Conservation (phyloP, 2,888 invertebrate genomes). For the Hyposoter dolosus region DNA sequence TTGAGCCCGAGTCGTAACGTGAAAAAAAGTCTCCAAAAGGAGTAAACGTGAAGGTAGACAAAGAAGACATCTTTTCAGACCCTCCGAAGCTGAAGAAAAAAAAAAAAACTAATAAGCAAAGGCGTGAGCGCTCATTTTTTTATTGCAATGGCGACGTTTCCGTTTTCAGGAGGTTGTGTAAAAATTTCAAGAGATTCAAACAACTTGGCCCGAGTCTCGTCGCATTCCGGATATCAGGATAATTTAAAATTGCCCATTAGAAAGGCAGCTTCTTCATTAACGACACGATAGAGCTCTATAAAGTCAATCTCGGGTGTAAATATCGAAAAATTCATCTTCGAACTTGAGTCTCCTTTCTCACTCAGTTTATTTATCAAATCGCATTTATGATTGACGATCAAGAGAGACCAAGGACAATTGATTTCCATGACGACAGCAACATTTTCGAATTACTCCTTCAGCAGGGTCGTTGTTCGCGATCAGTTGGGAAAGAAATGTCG, state of each 20-base stretch:
- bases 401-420: too few relatives aligned
- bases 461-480: too few relatives aligned
- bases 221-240: not conserved
- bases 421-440: too few relatives aligned
- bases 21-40: not conserved
- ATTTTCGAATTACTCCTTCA: too few relatives aligned
- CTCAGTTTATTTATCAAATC: too few relatives aligned
- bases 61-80: conserved; percentile 23
- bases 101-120: not conserved
- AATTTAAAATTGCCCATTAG: not conserved
- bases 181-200: not conserved
- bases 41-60: conserved; percentile 14
- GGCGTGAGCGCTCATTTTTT: conserved; percentile 4
- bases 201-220: not conserved
- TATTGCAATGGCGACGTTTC: not conserved
- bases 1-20: conserved; percentile 18
- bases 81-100: not conserved
- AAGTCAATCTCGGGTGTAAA: too few relatives aligned
- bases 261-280: not conserved
- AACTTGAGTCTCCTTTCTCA: too few relatives aligned
- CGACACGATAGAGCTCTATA: too few relatives aligned
- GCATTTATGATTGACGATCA: too few relatives aligned
- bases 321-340: too few relatives aligned
- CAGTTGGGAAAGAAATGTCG: not conserved
- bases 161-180: not conserved